phyloP scores from a whole-genome alignment of 2,888 invertebrate genomes.

The Drosophila fulvimacula region DNA sequence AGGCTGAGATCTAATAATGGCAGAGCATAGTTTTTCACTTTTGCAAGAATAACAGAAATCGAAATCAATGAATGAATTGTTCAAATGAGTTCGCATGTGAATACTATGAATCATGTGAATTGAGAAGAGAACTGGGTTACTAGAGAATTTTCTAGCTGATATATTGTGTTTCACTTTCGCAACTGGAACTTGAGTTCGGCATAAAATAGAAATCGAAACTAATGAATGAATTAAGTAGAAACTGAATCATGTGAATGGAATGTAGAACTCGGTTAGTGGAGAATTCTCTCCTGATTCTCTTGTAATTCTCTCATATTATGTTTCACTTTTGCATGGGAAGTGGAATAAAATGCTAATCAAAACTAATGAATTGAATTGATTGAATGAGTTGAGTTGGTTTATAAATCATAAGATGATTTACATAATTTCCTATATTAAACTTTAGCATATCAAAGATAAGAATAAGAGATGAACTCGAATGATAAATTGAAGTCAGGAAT shows the following conservation, averaged over 20 bases:
- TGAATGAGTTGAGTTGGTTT: not conserved
- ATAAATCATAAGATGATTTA: slow-evolving; percentile 1
- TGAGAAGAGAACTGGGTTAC: not conserved
- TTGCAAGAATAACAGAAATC: slow-evolving; percentile 64
- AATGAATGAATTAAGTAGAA: slow-evolving; percentile 26
- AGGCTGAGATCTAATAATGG: slow-evolving; percentile 28
- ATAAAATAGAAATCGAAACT: slow-evolving; percentile 60
- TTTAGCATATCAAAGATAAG: too few relatives aligned
- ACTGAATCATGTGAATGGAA: slow-evolving; percentile 30
- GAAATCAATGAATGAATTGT: slow-evolving; percentile 39
- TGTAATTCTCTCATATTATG: not conserved
- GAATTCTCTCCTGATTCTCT: slow-evolving; percentile 4
- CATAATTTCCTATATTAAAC: not conserved
- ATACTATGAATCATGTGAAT: not conserved
- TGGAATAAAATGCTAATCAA: not conserved
- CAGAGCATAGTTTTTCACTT: slow-evolving; percentile 68
- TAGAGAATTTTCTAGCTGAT: not conserved
- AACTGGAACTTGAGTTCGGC: slow-evolving; percentile 34
- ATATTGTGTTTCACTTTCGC: slow-evolving; percentile 7
- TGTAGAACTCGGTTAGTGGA: slow-evolving; percentile 27
- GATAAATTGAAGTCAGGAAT: not conserved
- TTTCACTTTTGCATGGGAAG: not conserved
- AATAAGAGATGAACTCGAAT: not conserved
- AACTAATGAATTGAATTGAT: not conserved
- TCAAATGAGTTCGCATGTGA: slow-evolving; percentile 1